phyloP scores from a whole-genome alignment of 2,797 vertebrate species.

The Cryptoblepharus egeriae region DNA sequence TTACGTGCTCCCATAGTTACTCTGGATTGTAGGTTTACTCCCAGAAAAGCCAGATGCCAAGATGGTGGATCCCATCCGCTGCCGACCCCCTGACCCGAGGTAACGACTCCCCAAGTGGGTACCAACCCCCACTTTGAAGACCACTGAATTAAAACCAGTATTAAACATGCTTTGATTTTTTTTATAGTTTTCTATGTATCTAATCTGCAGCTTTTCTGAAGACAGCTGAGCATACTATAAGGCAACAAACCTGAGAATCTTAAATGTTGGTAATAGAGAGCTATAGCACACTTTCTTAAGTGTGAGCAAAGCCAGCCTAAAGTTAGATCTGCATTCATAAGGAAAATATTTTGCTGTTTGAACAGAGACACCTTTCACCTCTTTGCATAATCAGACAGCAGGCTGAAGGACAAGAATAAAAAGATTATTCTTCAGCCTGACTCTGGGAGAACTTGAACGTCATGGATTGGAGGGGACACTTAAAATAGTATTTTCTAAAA shows the following conservation, averaged over 20 bases:
- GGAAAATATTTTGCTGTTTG: conserved; percentile 77
- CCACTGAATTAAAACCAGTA: not conserved
- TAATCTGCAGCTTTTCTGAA: not conserved
- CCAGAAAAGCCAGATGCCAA: too few species aligned
- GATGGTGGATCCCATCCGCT: too few species aligned
- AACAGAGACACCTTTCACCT: conserved; percentile 71
- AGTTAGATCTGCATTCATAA: conserved; percentile 68
- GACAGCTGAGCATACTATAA: conserved; percentile 10
- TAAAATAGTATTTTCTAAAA: conserved; percentile 69
- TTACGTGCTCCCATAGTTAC: too few species aligned
- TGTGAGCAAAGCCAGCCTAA: conserved; percentile 12
- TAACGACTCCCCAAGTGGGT: too few species aligned
- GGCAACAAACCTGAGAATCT: conserved; percentile 26
- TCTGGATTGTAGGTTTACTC: too few species aligned
- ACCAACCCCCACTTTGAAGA: too few species aligned
- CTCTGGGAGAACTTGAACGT: conserved; percentile 57
- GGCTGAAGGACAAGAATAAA: conserved; percentile 67
- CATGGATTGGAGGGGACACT: conserved; percentile 50
- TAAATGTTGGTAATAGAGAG: not conserved
- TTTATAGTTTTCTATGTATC: not conserved
- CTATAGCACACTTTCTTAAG: conserved; percentile 28
- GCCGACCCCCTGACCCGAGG: too few species aligned
- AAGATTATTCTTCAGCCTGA: conserved; percentile 69
- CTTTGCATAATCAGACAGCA: conserved; percentile 48
- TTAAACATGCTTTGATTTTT: not conserved